phyloP scores from a whole-genome alignment of 2,113 vertebrate species.

The Erinaceus europaeus region DNA sequence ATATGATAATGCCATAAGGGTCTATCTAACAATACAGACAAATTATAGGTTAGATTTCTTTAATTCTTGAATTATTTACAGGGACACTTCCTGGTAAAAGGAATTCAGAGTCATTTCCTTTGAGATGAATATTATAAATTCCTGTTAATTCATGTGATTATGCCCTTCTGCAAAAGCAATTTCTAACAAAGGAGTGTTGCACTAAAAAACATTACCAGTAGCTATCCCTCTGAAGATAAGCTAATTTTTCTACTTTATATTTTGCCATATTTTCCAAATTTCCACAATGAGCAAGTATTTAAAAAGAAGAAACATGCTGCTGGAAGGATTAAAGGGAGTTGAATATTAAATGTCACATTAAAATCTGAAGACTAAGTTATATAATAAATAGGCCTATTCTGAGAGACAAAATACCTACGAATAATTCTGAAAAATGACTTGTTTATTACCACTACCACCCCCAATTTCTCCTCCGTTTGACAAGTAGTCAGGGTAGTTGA shows the following conservation, averaged over 20 bases:
- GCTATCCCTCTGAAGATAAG: background rate
- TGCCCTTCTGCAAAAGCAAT: background rate
- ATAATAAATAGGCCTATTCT: constrained; percentile 34
- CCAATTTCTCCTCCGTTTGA: constrained; percentile 52
- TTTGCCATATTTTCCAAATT: constrained; percentile 21
- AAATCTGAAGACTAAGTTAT: constrained; percentile 13
- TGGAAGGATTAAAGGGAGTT: constrained; percentile 34
- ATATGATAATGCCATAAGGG: background rate
- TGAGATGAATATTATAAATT: background rate
- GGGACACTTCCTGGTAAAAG: background rate
- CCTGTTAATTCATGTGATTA: background rate
- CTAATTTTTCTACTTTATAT: constrained; percentile 36
- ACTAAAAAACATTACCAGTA: background rate
- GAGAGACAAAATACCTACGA: constrained; percentile 43
- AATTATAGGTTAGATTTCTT: background rate
- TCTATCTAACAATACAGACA: background rate
- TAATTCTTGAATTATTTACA: background rate
- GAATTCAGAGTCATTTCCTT: background rate
- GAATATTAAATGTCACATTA: constrained; percentile 53
- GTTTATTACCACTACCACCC: constrained; percentile 27
- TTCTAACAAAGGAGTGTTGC: constrained; percentile 4
- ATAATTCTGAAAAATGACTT: constrained; percentile 60
- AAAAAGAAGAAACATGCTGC: constrained; percentile 28
- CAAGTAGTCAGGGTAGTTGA: constrained; percentile 46
- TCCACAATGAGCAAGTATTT: constrained; percentile 8